These are phyloP conservation scores for Calliopum simillimum DNA, from an alignment of 2,888 invertebrate genomes.

Conservation along the genomic window DNA sequence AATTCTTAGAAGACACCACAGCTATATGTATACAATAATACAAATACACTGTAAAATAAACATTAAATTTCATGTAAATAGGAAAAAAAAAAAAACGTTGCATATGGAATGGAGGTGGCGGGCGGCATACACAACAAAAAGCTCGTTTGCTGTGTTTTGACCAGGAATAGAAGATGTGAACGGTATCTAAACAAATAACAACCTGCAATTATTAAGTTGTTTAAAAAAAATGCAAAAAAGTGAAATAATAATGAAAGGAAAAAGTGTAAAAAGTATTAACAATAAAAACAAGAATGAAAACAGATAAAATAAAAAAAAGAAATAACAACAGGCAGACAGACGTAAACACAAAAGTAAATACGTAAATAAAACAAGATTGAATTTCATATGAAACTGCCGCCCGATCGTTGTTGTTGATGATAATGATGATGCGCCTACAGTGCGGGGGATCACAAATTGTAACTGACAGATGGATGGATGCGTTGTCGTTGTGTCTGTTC, in stretches of 20 bases:
- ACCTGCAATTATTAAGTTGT: not conserved
- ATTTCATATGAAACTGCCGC: constrained; percentile 7
- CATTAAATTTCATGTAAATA: not conserved
- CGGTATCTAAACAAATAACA: not conserved
- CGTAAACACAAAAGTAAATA: not conserved
- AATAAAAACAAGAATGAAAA: constrained; percentile 2
- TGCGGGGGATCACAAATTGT: not conserved
- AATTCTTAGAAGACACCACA: not conserved
- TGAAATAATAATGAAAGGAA: too few relatives aligned
- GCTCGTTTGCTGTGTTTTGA: not conserved
- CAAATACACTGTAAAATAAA: not conserved
- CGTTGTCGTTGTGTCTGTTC: not conserved
- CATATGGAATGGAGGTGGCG: not conserved
- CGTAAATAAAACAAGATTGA: constrained; percentile 4
- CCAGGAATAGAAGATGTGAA: not conserved
- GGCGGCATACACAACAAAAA: not conserved
- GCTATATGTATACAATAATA: not conserved
- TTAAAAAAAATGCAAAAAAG: too few relatives aligned
- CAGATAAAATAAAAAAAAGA: not conserved
- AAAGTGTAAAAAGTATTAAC: not conserved
- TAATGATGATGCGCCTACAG: too few relatives aligned
- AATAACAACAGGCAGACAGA: not conserved
- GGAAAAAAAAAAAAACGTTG: not conserved
- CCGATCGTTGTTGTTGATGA: too few relatives aligned
- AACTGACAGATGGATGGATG: not conserved